Evolutionary conservation across 2,888 invertebrate species (phyloP).

Genomic region (Anodontia alba): DNA sequence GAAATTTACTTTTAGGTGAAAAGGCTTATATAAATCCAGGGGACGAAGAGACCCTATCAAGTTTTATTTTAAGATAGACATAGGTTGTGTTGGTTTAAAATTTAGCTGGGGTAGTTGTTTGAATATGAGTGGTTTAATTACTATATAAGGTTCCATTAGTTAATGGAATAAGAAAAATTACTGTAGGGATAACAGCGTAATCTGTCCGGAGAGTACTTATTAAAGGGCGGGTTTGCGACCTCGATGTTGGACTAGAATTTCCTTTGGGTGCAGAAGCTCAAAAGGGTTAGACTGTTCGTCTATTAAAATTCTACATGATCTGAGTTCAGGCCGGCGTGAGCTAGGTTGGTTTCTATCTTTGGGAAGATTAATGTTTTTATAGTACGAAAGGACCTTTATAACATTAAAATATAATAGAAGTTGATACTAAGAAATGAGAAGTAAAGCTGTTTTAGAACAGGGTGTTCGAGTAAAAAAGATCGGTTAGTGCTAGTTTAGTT

Average conservation of each 20-base stretch:
- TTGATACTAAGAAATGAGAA: too few relatives aligned
- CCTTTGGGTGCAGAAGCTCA: constrained; percentile 89
- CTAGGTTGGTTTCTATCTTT: constrained; percentile 87
- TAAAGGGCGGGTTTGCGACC: constrained; percentile 92
- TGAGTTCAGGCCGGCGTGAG: constrained; percentile 94
- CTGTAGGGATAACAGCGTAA: constrained; percentile 94
- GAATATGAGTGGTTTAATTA: constrained; percentile 35
- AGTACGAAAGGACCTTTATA: constrained; percentile 18
- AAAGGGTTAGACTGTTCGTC: constrained; percentile 88
- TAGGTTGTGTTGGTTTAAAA: too few relatives aligned
- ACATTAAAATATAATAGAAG: background rate
- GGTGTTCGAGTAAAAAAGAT: too few relatives aligned
- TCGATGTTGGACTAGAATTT: constrained; percentile 95
- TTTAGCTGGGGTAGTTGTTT: constrained; percentile 72
- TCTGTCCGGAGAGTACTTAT: constrained; percentile 91
- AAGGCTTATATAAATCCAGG: constrained; percentile 36
- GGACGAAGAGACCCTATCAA: constrained; percentile 93
- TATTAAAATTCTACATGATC: constrained; percentile 94
- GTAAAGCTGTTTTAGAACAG: too few relatives aligned
- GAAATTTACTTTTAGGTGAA: constrained; percentile 52
- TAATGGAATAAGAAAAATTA: constrained; percentile 88
- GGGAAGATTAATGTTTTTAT: background rate
- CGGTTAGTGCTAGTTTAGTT: too few relatives aligned
- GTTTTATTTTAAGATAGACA: too few relatives aligned
- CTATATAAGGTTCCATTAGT: constrained; percentile 40